Evolutionary conservation across 2,888 invertebrate species (phyloP).

Genomic region (Caenorhabditis wallacei): DNA sequence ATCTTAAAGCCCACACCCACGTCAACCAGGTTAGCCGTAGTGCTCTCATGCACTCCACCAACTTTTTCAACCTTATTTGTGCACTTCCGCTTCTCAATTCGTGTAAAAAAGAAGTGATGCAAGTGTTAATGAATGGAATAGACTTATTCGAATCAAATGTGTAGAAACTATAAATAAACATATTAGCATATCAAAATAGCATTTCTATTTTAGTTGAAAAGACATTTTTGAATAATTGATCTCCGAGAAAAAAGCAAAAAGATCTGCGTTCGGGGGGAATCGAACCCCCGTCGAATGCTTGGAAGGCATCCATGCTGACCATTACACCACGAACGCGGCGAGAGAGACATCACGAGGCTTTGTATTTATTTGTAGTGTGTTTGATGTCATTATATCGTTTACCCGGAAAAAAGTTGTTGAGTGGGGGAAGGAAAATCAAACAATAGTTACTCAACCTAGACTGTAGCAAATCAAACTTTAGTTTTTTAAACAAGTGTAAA

Average conservation of each 20-base stretch:
- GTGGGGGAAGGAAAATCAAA: background rate
- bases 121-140: slow-evolving; percentile 25
- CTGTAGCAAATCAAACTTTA: background rate
- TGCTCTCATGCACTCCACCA: slow-evolving; percentile 19
- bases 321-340: slow-evolving; percentile 77
- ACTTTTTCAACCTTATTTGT: slow-evolving; percentile 35
- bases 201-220: slow-evolving; percentile 8
- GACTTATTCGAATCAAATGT: slow-evolving; percentile 49
- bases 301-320: slow-evolving; percentile 79
- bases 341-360: background rate
- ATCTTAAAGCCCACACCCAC: slow-evolving; percentile 24
- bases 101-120: background rate
- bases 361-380: slow-evolving; percentile 21
- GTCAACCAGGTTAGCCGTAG: slow-evolving; percentile 34
- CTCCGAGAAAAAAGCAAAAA: slow-evolving; percentile 7
- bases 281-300: slow-evolving; percentile 78
- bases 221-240: background rate
- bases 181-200: slow-evolving; percentile 13
- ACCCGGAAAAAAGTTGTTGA: slow-evolving; percentile 8
- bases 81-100: slow-evolving; percentile 44
- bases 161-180: slow-evolving; percentile 39
- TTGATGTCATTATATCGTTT: slow-evolving; percentile 5
- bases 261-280: slow-evolving; percentile 76
- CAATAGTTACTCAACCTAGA: slow-evolving; percentile 2
- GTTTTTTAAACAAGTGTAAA: background rate